These are phyloP conservation scores for Littorina saxatilis DNA, from an alignment of 1,140 invertebrate species.

Conservation along the genomic window DNA sequence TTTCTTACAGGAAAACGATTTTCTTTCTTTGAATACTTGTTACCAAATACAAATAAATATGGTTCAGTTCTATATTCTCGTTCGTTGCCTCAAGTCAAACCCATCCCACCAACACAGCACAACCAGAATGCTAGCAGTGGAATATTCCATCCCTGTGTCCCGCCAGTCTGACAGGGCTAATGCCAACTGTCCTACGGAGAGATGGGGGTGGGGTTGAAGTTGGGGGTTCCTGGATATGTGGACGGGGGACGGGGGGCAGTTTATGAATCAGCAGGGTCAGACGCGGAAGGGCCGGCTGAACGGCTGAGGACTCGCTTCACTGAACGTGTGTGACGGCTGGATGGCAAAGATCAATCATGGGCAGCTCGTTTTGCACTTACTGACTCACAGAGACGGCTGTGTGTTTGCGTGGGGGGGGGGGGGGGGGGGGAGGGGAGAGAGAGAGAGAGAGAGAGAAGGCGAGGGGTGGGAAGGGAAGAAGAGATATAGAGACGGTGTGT, in stretches of 20 bases:
- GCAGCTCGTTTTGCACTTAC: background rate
- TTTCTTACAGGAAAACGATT: too few species aligned
- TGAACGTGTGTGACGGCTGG: background rate
- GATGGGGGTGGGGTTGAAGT: conserved; percentile 9
- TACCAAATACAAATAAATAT: too few species aligned
- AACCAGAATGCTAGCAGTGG: too few species aligned
- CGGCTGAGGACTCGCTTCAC: too few species aligned
- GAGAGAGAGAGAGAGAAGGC: background rate
- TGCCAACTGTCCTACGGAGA: conserved; percentile 30
- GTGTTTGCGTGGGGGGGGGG: background rate
- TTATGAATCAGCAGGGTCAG: conserved; percentile 24
- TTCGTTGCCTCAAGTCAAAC: too few species aligned
- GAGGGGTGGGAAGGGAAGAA: background rate
- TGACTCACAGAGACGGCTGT: too few species aligned
- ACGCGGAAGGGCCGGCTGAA: too few species aligned
- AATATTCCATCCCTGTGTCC: conserved; percentile 32
- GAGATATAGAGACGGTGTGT: conserved; percentile 18
- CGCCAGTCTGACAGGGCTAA: conserved; percentile 27
- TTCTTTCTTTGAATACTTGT: too few species aligned
- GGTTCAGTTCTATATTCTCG: too few species aligned
- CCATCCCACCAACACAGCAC: too few species aligned
- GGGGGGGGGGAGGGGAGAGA: background rate
- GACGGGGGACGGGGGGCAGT: too few species aligned
- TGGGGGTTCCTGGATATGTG: too few species aligned
- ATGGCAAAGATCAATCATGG: background rate